Evolutionary conservation across 1,140 invertebrate genomes (phyloP).

Genomic region (Eriocheir sinensis): DNA sequence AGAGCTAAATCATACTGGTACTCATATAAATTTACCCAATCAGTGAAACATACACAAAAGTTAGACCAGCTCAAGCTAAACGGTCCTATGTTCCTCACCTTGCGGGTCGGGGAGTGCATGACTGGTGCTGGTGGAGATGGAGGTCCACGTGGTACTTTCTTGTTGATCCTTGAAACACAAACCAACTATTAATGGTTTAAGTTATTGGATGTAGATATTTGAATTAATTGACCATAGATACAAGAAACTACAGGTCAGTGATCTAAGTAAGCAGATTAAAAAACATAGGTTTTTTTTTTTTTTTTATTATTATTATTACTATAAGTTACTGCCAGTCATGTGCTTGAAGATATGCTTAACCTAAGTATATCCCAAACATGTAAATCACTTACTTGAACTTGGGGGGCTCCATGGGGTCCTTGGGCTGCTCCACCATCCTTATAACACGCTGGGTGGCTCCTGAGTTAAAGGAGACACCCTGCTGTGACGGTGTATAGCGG

Average conservation of each 20-base stretch:
- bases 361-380: too few species aligned
- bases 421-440: conserved; percentile 96
- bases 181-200: neutral
- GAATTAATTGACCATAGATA: neutral
- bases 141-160: conserved; percentile 97
- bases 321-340: too few species aligned
- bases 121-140: conserved; percentile 98
- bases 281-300: too few species aligned
- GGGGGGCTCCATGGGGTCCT: conserved; percentile 99
- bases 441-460: conserved; percentile 99
- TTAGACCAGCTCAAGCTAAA: too few species aligned
- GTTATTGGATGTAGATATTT: neutral
- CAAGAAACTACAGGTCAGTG: too few species aligned
- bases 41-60: too few species aligned
- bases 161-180: conserved; percentile 88
- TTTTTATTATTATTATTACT: too few species aligned
- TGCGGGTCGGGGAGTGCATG: conserved; percentile 98
- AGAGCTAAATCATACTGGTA: too few species aligned
- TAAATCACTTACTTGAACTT: conserved; percentile 93
- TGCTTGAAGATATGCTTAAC: too few species aligned
- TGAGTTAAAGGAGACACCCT: conserved; percentile 97
- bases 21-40: too few species aligned
- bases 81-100: too few species aligned
- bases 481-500: conserved; percentile 98
- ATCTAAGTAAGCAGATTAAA: too few species aligned